Conservation (phyloP, 2,888 invertebrate genomes). For the Malthinus flaveolus region DNA sequence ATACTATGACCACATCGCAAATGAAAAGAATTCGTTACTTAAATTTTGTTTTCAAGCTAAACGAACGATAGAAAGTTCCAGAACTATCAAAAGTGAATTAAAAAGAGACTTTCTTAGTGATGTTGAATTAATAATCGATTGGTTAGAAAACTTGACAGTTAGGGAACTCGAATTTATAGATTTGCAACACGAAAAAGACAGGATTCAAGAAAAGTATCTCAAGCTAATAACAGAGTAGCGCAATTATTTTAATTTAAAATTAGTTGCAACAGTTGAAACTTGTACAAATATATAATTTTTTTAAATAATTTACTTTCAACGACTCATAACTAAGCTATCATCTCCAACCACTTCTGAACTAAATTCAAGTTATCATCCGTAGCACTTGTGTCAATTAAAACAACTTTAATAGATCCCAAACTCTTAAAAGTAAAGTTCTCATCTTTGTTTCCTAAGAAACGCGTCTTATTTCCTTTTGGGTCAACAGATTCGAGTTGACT, state of each 20-base stretch:
- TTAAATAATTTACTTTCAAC: not conserved
- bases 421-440: constrained; percentile 85
- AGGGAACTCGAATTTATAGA: not conserved
- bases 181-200: not conserved
- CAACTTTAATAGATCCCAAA: constrained; percentile 65
- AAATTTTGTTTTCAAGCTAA: constrained; percentile 9
- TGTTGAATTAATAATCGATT: not conserved
- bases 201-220: not conserved
- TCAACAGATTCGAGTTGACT: constrained; percentile 80
- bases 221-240: not conserved
- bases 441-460: constrained; percentile 73
- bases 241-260: too few relatives aligned
- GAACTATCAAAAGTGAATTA: not conserved
- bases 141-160: not conserved
- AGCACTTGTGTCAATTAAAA: constrained; percentile 69
- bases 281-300: not conserved
- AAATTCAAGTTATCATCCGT: constrained; percentile 64
- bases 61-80: not conserved
- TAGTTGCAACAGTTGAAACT: too few relatives aligned
- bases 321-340: not conserved
- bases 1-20: not conserved
- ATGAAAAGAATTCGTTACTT: constrained; percentile 7
- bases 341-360: constrained; percentile 69
- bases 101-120: not conserved
- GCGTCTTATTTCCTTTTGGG: constrained; percentile 60